Conservation (phyloP, 2,797 vertebrate genomes). For the Microcaecilia unicolor region DNA sequence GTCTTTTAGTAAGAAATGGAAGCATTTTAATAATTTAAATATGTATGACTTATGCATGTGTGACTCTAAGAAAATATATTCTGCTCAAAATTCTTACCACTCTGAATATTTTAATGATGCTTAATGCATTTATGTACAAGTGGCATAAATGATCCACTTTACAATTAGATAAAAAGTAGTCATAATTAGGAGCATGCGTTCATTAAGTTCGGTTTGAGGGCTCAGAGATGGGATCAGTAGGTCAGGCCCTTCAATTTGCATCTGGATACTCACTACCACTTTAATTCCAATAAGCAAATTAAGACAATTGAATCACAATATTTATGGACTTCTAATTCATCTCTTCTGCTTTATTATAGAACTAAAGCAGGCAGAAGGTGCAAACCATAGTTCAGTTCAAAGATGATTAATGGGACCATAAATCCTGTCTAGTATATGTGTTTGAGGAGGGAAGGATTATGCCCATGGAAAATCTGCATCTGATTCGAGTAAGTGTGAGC, state of each 20-base stretch:
- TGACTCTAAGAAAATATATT: constrained; percentile 53
- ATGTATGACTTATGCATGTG: constrained; percentile 51
- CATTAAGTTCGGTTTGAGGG: constrained; percentile 44
- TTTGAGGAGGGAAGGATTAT: too few relatives aligned
- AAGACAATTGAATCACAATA: constrained; percentile 39
- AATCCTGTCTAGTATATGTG: too few relatives aligned
- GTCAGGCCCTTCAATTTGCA: constrained; percentile 50
- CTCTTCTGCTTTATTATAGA: constrained; percentile 8
- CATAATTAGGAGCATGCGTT: constrained; percentile 53
- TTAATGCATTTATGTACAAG: constrained; percentile 42
- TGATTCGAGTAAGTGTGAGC: too few relatives aligned
- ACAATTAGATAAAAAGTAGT: constrained; percentile 57
- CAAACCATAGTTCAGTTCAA: too few relatives aligned
- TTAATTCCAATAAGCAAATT: constrained; percentile 42
- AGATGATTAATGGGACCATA: too few relatives aligned
- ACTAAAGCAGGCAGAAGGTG: constrained; percentile 3
- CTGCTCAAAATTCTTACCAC: constrained; percentile 44
- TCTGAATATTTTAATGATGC: constrained; percentile 55
- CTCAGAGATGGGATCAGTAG: constrained; percentile 39
- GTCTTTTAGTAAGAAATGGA: constrained; percentile 48
- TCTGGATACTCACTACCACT: constrained; percentile 37
- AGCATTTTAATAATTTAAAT: constrained; percentile 54
- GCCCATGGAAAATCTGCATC: too few relatives aligned
- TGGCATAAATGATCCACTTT: constrained; percentile 55
- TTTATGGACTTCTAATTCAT: constrained; percentile 49